These are phyloP conservation scores for Ceratina calcarata DNA, from an alignment of 1,140 invertebrate genomes.

Conservation along the genomic window DNA sequence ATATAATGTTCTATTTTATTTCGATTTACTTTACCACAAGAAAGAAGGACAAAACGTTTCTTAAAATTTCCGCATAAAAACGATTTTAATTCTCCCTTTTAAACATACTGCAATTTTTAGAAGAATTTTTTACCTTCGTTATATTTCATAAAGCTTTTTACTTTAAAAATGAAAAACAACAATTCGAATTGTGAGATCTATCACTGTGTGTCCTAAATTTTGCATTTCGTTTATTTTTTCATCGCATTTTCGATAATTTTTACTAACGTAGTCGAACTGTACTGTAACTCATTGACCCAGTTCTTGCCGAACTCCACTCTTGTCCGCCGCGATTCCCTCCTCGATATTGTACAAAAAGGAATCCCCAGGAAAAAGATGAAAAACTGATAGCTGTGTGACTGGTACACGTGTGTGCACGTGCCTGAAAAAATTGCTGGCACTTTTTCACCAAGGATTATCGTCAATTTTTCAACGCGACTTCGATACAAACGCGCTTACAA, in stretches of 20 bases:
- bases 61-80: no score
- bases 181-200: no score
- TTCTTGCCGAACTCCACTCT: neutral
- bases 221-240: neutral
- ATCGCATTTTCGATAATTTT: neutral
- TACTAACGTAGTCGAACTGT: neutral
- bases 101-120: no score
- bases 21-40: no score
- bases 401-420: neutral
- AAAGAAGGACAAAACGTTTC: no score
- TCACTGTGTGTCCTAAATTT: neutral
- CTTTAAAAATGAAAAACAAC: no score
- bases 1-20: no score
- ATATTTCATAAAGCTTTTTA: no score
- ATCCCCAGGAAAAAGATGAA: neutral
- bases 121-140: no score
- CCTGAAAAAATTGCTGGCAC: conserved; percentile 24
- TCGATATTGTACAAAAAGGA: neutral
- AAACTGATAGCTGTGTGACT: conserved; percentile 1
- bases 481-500: conserved; percentile 27
- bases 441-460: conserved; percentile 32
- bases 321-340: neutral
- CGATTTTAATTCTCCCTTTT: no score
- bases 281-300: conserved; percentile 6
- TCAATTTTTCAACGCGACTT: conserved; percentile 29